A percentile compares a stretch with the other conserved stretches of the same genome.
phyloP scores from a whole-genome alignment of 2,113 vertebrate genomes.

The Arvicanthis niloticus region DNA sequence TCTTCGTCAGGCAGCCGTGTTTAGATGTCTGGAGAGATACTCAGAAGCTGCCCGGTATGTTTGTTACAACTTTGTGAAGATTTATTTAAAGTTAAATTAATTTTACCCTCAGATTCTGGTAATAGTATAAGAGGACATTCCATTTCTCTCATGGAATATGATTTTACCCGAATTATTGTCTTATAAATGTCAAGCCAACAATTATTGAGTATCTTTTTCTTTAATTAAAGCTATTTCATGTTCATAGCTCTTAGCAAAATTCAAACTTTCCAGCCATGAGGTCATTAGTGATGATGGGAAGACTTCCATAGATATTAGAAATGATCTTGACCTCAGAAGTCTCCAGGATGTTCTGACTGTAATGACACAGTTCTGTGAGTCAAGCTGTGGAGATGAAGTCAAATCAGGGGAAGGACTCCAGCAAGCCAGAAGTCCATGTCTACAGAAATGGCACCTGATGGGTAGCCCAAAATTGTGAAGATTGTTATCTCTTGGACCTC shows the following conservation, averaged over 20 bases:
- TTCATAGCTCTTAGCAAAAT: conserved; percentile 73
- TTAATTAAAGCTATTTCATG: conserved; percentile 77
- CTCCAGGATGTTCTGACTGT: background rate
- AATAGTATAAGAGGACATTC: conserved; percentile 76
- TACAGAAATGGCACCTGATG: background rate
- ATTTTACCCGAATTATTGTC: conserved; percentile 80
- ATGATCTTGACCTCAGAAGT: conserved; percentile 62
- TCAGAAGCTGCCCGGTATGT: conserved; percentile 89
- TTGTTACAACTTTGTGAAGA: conserved; percentile 68
- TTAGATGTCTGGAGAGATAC: conserved; percentile 87
- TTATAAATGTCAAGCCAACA: conserved; percentile 79
- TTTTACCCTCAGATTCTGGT: conserved; percentile 81
- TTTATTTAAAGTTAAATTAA: conserved; percentile 80
- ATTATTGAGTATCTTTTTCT: conserved; percentile 80
- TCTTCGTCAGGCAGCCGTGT: conserved; percentile 87
- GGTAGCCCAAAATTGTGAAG: background rate
- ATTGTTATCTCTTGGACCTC: background rate
- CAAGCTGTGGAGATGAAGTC: conserved; percentile 58
- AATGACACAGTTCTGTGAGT: conserved; percentile 33
- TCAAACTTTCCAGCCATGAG: conserved; percentile 73
- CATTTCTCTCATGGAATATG: conserved; percentile 78
- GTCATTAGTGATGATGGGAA: conserved; percentile 70
- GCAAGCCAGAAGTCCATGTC: background rate
- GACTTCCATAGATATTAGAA: conserved; percentile 60
- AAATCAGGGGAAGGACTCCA: conserved; percentile 1